Percentiles rank a stretch among this genome's conserved stretches.
Evolutionary conservation across 2,888 invertebrate species (phyloP).

Genomic region (Seira sanloemensis): DNA sequence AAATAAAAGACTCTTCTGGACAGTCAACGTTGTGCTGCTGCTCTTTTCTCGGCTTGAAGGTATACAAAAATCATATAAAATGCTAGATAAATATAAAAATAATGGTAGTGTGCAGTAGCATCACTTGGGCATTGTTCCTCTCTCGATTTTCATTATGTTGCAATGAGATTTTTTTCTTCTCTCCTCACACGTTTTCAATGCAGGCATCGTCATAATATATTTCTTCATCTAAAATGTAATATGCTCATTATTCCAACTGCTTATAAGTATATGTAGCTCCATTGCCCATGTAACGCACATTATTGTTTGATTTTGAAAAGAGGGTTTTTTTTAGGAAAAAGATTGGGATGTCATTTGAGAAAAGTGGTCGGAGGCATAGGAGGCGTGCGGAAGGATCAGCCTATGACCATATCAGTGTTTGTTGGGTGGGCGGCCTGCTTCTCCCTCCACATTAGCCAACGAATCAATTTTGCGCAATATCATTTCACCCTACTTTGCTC

Average conservation of each 20-base stretch:
- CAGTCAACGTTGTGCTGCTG: background rate
- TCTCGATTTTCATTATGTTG: background rate
- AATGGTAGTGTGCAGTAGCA: background rate
- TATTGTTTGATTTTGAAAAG: slow-evolving; percentile 61
- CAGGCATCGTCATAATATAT: background rate
- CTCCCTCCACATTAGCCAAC: slow-evolving; percentile 70
- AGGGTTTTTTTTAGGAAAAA: slow-evolving; percentile 51
- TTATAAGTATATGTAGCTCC: too few relatives aligned
- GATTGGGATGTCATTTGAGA: slow-evolving; percentile 71
- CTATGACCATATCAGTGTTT: slow-evolving; percentile 69
- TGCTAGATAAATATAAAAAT: background rate
- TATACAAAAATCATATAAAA: slow-evolving; percentile 11
- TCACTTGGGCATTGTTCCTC: background rate
- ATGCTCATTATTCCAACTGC: slow-evolving; percentile 3
- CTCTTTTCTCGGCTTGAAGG: background rate
- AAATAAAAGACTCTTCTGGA: slow-evolving; percentile 2
- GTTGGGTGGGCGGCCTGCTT: slow-evolving; percentile 72
- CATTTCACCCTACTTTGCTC: slow-evolving; percentile 49
- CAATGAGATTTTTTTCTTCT: slow-evolving; percentile 7
- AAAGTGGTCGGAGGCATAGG: slow-evolving; percentile 69
- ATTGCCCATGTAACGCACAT: background rate
- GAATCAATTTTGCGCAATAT: slow-evolving; percentile 73
- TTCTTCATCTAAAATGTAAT: background rate
- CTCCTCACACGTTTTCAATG: background rate
- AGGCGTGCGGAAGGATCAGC: slow-evolving; percentile 71